These are phyloP conservation scores for Portevinia maculata DNA, from an alignment of 2,888 invertebrate genomes.

Conservation along the genomic window DNA sequence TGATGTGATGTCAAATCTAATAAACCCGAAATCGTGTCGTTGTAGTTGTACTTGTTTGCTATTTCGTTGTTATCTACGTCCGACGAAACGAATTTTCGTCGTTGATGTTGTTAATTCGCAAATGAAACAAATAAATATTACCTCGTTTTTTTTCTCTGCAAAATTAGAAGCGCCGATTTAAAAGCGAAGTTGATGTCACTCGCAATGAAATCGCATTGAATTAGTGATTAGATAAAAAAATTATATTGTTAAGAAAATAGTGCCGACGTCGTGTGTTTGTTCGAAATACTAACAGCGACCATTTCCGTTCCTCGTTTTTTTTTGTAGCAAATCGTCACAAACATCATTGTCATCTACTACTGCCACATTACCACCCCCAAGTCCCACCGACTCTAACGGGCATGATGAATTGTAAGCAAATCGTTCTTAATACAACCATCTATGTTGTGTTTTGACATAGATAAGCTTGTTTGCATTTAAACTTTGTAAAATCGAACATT, in stretches of 20 bases:
- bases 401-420: conserved; percentile 68
- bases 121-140: conserved; percentile 33
- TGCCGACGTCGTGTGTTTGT: conserved; percentile 15
- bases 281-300: conserved; percentile 35
- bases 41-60: conserved; percentile 37
- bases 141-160: background rate
- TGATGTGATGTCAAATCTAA: conserved; percentile 44
- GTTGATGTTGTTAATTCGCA: conserved; percentile 23
- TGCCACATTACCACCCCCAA: conserved; percentile 29
- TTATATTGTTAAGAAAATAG: conserved; percentile 22
- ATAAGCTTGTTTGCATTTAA: conserved; percentile 1
- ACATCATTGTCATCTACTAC: conserved; percentile 28
- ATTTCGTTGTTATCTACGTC: conserved; percentile 46
- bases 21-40: conserved; percentile 13
- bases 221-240: conserved; percentile 56
- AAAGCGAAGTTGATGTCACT: conserved; percentile 55
- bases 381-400: conserved; percentile 42
- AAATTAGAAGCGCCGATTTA: conserved; percentile 33
- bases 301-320: conserved; percentile 27
- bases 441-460: conserved; percentile 17
- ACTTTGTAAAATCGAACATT: conserved; percentile 3
- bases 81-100: conserved; percentile 8
- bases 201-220: conserved; percentile 47
- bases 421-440: conserved; percentile 8
- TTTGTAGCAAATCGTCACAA: conserved; percentile 53